Evolutionary conservation across 2,888 invertebrate genomes (phyloP).

Genomic region (Drosophila kokeensis): DNA sequence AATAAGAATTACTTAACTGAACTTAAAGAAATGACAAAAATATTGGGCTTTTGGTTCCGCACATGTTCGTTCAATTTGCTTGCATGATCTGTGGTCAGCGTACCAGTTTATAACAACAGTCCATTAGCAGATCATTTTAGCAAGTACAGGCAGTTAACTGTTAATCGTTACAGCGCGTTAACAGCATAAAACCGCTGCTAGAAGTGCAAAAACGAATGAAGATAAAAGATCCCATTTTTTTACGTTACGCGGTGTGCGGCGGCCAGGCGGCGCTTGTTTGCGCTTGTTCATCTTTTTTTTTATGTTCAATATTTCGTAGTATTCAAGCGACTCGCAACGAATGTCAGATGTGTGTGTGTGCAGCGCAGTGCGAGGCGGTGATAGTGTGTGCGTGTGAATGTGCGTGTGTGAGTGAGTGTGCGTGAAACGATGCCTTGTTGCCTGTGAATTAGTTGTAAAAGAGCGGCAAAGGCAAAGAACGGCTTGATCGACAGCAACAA

Average conservation of each 20-base stretch:
- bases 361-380: constrained; percentile 13
- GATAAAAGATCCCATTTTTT: constrained; percentile 49
- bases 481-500: constrained; percentile 36
- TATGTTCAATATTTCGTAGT: constrained; percentile 32
- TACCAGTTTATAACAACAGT: constrained; percentile 17
- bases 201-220: constrained; percentile 43
- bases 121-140: constrained; percentile 12
- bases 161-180: constrained; percentile 23
- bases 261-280: constrained; percentile 58
- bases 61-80: not conserved
- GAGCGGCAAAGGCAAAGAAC: constrained; percentile 60
- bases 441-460: constrained; percentile 49
- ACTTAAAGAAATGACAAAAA: not conserved
- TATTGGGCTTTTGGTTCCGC: not conserved
- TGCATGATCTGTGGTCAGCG: constrained; percentile 19
- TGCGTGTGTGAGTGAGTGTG: not conserved
- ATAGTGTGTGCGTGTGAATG: constrained; percentile 5
- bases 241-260: constrained; percentile 59
- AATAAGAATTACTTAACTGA: not conserved
- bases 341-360: constrained; percentile 11
- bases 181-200: constrained; percentile 28
- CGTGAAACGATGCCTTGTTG: constrained; percentile 15
- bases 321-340: constrained; percentile 27
- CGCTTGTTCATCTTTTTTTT: constrained; percentile 50
- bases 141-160: constrained; percentile 34